Percentiles rank a stretch among this genome's conserved stretches.
Conservation (phyloP, 1,140 invertebrate species). For the Streblospio benedicti region DNA sequence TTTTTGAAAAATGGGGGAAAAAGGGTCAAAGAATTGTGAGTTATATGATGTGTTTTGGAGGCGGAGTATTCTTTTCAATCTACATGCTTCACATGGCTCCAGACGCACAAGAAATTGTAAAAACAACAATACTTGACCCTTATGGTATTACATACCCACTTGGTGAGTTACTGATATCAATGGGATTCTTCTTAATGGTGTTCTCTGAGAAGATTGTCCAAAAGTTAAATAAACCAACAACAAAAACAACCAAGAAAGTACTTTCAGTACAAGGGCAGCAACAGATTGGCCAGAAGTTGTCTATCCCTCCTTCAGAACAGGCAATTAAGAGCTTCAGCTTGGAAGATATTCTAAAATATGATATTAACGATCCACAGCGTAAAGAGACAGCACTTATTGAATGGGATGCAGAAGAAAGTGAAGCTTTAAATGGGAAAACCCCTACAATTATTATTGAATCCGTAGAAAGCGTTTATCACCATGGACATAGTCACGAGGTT, state of each 20-base stretch:
- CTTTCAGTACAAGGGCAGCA: neutral
- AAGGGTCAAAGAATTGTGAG: constrained; percentile 8
- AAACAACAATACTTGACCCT: too few species aligned
- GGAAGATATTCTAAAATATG: neutral
- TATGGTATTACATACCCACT: constrained; percentile 40
- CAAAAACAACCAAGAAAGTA: neutral
- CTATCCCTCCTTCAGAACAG: neutral
- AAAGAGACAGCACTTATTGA: too few species aligned
- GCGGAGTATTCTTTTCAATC: constrained; percentile 9
- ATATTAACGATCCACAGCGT: too few species aligned
- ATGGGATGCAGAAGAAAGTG: too few species aligned
- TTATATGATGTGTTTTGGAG: constrained; percentile 12
- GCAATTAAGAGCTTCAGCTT: neutral
- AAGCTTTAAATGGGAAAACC: too few species aligned
- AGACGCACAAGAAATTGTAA: neutral
- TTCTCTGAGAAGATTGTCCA: constrained; percentile 55
- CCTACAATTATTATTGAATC: too few species aligned
- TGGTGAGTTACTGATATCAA: constrained; percentile 51
- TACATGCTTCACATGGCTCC: constrained; percentile 12
- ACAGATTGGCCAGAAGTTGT: neutral
- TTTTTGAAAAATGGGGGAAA: neutral
- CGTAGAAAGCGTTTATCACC: too few species aligned
- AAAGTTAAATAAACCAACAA: neutral
- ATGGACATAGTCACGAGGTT: too few species aligned
- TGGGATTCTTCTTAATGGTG: constrained; percentile 56